Percentiles rank a stretch among this genome's conserved stretches.
phyloP scores from a whole-genome alignment of 1,140 invertebrate species.

The Dolichoris vasculosae region DNA sequence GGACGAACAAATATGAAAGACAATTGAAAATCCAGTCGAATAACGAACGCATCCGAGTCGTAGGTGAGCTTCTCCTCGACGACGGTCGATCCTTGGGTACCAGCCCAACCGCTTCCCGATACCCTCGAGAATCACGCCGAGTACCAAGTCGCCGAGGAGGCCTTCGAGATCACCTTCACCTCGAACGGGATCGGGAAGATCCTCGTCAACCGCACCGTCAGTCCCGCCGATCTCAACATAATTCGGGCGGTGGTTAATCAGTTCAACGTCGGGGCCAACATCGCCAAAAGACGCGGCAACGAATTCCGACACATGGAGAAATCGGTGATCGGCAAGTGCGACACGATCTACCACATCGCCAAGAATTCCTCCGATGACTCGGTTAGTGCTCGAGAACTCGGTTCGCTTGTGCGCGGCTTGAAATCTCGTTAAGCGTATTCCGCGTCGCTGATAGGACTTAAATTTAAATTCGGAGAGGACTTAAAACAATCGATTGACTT shows the following conservation, averaged over 20 bases:
- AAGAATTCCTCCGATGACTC: conserved; percentile 32
- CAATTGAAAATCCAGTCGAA: neutral
- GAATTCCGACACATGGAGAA: conserved; percentile 47
- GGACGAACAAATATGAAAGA: neutral
- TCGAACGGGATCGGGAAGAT: conserved; percentile 47
- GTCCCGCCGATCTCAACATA: conserved; percentile 44
- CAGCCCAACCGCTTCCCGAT: conserved; percentile 25
- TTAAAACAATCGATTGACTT: conserved; percentile 2
- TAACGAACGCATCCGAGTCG: neutral
- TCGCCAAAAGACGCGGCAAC: conserved; percentile 5
- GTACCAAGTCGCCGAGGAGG: conserved; percentile 48
- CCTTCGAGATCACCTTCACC: conserved; percentile 47
- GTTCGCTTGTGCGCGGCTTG: neutral
- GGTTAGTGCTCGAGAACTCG: neutral
- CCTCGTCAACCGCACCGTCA: conserved; percentile 49
- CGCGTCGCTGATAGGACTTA: neutral
- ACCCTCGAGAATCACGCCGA: conserved; percentile 42
- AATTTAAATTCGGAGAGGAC: neutral
- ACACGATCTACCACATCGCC: conserved; percentile 35
- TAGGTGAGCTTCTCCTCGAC: conserved; percentile 47
- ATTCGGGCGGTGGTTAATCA: conserved; percentile 48
- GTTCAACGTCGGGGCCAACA: conserved; percentile 47
- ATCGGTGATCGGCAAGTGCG: conserved; percentile 52
- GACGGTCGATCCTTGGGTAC: conserved; percentile 20
- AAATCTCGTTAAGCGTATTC: neutral